Evolutionary conservation across 37 sponge, comb jelly and placozoan genomes (phyloP).

Genomic region (Corticium candelabrum): DNA sequence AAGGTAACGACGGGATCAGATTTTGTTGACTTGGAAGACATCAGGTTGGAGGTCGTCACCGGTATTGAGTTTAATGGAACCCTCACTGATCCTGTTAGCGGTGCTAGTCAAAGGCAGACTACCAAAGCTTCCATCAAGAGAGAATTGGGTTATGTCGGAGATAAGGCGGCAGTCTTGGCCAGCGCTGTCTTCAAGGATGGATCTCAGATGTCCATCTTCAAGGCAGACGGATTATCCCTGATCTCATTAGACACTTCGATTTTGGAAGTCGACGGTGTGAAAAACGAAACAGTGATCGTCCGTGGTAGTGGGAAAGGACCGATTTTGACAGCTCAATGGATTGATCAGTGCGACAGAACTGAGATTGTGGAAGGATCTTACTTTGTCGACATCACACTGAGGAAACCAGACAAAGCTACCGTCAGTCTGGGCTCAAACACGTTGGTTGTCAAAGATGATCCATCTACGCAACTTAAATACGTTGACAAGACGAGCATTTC

Average conservation of each 20-base stretch:
- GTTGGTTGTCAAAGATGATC: neutral
- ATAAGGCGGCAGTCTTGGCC: neutral
- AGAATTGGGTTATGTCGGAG: neutral
- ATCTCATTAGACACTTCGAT: neutral
- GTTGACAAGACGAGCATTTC: neutral
- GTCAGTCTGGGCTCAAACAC: neutral
- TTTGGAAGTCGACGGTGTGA: neutral
- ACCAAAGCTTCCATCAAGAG: neutral
- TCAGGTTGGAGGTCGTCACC: neutral
- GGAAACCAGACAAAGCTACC: neutral
- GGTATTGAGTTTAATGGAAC: neutral
- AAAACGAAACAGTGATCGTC: neutral
- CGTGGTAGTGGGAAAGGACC: neutral
- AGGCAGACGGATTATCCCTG: neutral
- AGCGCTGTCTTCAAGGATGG: constrained; percentile 8
- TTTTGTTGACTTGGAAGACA: neutral
- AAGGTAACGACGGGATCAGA: neutral
- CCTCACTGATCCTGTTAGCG: neutral
- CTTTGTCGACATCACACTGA: neutral
- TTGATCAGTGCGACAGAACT: neutral
- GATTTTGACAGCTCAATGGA: neutral
- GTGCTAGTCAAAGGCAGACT: neutral
- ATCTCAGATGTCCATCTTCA: neutral
- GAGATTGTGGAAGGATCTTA: neutral
- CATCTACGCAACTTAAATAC: neutral